Conservation (phyloP, 2,888 invertebrate species). For the Protophormia terraenovae region DNA sequence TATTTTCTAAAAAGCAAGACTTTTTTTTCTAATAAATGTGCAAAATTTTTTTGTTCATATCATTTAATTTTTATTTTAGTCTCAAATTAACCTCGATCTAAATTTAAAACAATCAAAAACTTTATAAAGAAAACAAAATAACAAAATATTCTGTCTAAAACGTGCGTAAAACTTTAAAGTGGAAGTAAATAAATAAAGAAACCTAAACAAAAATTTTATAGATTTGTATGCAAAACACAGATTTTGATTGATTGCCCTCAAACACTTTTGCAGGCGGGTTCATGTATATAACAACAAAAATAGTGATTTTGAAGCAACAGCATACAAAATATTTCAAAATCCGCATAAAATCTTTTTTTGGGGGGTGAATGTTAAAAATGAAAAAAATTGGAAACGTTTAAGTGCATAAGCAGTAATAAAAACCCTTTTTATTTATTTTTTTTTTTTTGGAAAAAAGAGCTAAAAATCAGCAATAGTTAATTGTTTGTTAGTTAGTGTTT, state of each 20-base stretch:
- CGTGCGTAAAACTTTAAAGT: constrained; percentile 52
- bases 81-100: constrained; percentile 66
- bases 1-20: background rate
- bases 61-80: background rate
- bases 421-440: constrained; percentile 41
- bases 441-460: no score
- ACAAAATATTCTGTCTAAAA: constrained; percentile 38
- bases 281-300: background rate
- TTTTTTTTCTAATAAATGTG: background rate
- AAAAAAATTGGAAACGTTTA: background rate
- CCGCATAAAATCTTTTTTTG: constrained; percentile 14
- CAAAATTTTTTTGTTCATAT: background rate
- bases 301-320: background rate
- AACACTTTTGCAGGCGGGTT: constrained; percentile 33
- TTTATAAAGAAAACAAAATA: background rate
- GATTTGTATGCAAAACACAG: constrained; percentile 64
- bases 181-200: constrained; percentile 33
- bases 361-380: constrained; percentile 11
- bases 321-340: constrained; percentile 15
- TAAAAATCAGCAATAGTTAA: constrained; percentile 1
- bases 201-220: constrained; percentile 3
- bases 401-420: background rate
- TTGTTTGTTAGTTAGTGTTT: background rate
- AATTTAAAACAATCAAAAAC: constrained; percentile 46
- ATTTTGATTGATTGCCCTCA: constrained; percentile 64